A percentile compares a stretch with the other conserved stretches of the same genome.
phyloP scores from a whole-genome alignment of 2,113 vertebrate genomes.

The Tamias sibiricus region DNA sequence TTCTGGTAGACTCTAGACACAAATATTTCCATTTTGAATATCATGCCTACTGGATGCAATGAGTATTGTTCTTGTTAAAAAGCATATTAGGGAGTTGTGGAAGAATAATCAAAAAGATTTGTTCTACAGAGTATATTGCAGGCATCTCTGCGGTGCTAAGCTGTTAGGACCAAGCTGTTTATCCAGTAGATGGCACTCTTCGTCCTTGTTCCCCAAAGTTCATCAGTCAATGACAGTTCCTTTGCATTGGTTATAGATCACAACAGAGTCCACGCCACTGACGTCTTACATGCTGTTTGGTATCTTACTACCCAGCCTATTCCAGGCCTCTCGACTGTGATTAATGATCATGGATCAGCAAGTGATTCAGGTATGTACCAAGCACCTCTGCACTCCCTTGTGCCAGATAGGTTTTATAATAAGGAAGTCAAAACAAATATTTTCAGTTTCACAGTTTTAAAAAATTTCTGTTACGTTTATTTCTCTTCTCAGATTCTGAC shows the following conservation, averaged over 20 bases:
- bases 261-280: constrained; percentile 97
- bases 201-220: constrained; percentile 14
- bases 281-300: constrained; percentile 99
- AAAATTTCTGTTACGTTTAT: neutral
- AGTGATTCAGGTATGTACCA: constrained; percentile 93
- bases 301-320: constrained; percentile 97
- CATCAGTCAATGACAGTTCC: neutral
- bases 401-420: neutral
- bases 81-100: neutral
- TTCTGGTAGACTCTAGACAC: neutral
- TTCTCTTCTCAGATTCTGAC: constrained; percentile 91
- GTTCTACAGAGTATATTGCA: neutral
- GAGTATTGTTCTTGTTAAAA: neutral
- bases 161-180: neutral
- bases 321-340: constrained; percentile 93
- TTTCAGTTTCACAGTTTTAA: neutral
- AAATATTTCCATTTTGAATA: constrained; percentile 12
- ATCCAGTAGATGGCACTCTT: constrained; percentile 86
- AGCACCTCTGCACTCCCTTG: neutral
- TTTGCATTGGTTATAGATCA: constrained; percentile 91
- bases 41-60: neutral
- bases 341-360: constrained; percentile 92
- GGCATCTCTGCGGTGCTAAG: neutral
- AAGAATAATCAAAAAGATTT: constrained; percentile 32
- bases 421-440: neutral